phyloP scores from a whole-genome alignment of 2,113 vertebrate species.

The Indri indri region DNA sequence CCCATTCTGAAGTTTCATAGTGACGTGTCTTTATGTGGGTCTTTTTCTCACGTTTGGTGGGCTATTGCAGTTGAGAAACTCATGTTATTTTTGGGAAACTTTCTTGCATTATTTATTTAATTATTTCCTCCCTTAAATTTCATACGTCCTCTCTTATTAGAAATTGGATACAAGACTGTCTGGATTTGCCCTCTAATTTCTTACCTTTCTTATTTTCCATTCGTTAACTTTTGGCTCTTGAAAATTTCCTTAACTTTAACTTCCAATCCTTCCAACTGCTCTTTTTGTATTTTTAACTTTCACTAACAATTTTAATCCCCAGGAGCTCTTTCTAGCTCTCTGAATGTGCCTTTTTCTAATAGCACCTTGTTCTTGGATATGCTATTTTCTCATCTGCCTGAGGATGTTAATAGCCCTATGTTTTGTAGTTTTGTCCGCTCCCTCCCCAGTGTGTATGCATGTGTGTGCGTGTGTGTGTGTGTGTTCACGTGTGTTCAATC shows the following conservation, averaged over 20 bases:
- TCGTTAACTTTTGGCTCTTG: background rate
- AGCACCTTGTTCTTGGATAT: background rate
- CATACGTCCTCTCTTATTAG: background rate
- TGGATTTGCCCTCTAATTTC: background rate
- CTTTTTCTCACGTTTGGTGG: background rate
- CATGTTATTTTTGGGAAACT: background rate
- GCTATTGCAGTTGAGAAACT: background rate
- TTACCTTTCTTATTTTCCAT: background rate
- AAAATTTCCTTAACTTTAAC: background rate
- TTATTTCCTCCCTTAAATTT: background rate
- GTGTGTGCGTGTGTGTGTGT: background rate
- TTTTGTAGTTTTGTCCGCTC: background rate
- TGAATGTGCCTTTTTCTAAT: background rate
- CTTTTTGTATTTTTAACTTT: background rate
- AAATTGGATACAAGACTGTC: background rate
- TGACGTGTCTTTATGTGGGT: background rate
- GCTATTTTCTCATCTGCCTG: background rate
- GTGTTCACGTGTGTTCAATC: background rate
- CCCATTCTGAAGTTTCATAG: background rate
- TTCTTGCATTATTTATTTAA: background rate
- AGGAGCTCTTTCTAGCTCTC: background rate
- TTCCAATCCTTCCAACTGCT: background rate
- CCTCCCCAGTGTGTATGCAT: background rate
- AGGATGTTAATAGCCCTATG: background rate
- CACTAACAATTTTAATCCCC: background rate